These are phyloP conservation scores for Hirtodrosophila alboralis DNA, from an alignment of 2,888 invertebrate genomes.

Conservation along the genomic window DNA sequence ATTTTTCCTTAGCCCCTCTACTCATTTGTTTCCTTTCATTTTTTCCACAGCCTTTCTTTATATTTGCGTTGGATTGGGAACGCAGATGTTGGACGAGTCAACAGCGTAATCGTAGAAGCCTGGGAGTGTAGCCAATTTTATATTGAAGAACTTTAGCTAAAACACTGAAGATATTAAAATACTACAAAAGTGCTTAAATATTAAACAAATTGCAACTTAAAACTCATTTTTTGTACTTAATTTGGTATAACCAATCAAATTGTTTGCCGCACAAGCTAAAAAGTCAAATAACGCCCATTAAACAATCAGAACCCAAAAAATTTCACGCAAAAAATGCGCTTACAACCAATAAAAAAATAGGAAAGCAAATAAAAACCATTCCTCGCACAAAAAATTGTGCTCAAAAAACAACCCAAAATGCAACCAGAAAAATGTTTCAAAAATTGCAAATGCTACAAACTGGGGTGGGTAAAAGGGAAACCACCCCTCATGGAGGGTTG, in stretches of 20 bases:
- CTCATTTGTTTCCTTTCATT: too few species aligned
- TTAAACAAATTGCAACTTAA: too few species aligned
- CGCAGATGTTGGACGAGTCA: slow-evolving; percentile 67
- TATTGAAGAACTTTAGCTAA: too few species aligned
- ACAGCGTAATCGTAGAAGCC: slow-evolving; percentile 63
- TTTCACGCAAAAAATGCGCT: slow-evolving; percentile 56
- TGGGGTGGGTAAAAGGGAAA: slow-evolving; percentile 54
- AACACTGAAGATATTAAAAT: too few species aligned
- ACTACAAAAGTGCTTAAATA: too few species aligned
- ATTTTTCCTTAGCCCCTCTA: slow-evolving; percentile 18
- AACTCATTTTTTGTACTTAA: too few species aligned
- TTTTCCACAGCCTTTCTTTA: slow-evolving; percentile 58
- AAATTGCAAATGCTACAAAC: slow-evolving; percentile 34
- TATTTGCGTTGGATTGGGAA: slow-evolving; percentile 43
- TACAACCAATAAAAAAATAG: slow-evolving; percentile 67
- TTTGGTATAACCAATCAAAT: slow-evolving; percentile 73
- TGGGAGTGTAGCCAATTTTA: slow-evolving; percentile 40
- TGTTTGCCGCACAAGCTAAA: slow-evolving; percentile 30
- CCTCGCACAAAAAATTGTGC: too few species aligned
- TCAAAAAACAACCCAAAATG: slow-evolving; percentile 36
- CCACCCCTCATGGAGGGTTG: slow-evolving; percentile 63
- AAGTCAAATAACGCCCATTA: slow-evolving; percentile 61
- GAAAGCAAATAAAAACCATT: slow-evolving; percentile 27
- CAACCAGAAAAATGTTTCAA: slow-evolving; percentile 20
- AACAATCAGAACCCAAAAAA: slow-evolving; percentile 45